phyloP scores from a whole-genome alignment of 2,113 vertebrate species.

The Pristiophorus japonicus region DNA sequence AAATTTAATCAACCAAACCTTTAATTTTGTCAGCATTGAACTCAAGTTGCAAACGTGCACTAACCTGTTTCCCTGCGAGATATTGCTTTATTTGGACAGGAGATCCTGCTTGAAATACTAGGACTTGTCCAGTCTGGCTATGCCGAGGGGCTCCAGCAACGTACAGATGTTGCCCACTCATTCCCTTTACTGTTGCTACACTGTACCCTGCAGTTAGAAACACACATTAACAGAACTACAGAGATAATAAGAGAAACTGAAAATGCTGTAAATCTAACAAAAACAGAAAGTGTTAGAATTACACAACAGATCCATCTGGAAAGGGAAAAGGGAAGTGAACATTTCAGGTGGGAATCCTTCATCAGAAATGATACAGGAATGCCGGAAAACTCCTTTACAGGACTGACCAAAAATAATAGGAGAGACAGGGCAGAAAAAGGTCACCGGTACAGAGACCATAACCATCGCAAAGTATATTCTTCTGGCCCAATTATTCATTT shows the following conservation, averaged over 20 bases:
- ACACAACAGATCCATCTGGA: not conserved
- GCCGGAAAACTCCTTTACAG: not conserved
- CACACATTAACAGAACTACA: slow-evolving; percentile 26
- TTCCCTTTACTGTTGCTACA: slow-evolving; percentile 44
- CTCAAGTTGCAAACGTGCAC: slow-evolving; percentile 34
- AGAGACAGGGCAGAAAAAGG: not conserved
- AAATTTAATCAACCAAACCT: not conserved
- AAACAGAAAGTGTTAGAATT: not conserved
- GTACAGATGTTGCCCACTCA: slow-evolving; percentile 39
- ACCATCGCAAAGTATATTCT: not conserved
- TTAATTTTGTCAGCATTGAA: slow-evolving; percentile 14
- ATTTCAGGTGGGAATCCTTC: not conserved
- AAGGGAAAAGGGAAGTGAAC: not conserved
- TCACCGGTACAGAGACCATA: not conserved
- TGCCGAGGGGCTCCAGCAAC: slow-evolving; percentile 62
- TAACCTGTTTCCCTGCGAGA: slow-evolving; percentile 63
- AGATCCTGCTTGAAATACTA: slow-evolving; percentile 49
- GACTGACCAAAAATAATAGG: not conserved
- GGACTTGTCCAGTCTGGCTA: slow-evolving; percentile 54
- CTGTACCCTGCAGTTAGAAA: slow-evolving; percentile 57
- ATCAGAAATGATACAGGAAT: not conserved
- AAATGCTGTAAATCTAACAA: not conserved
- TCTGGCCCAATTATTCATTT: no score
- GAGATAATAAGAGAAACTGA: not conserved
- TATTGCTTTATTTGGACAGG: slow-evolving; percentile 42